phyloP scores from a whole-genome alignment of 1,140 invertebrate genomes.

The Araneus ventricosus region DNA sequence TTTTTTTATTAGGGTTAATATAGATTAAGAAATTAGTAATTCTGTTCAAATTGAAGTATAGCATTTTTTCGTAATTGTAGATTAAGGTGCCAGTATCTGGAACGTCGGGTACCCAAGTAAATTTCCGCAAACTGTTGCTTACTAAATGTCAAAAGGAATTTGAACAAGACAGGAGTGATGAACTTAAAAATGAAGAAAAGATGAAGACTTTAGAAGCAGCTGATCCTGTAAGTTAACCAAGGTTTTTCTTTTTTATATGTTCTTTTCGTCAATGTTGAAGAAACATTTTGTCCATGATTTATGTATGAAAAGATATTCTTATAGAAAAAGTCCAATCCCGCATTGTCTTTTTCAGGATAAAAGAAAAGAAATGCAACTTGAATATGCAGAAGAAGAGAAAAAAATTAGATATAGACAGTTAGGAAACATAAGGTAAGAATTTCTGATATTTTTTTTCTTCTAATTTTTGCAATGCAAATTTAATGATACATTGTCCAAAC shows the following conservation, averaged over 20 bases:
- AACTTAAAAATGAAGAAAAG: constrained; percentile 80
- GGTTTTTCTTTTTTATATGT: too few relatives aligned
- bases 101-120: constrained; percentile 77
- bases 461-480: too few relatives aligned
- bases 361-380: constrained; percentile 85
- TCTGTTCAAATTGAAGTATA: too few relatives aligned
- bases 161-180: constrained; percentile 85
- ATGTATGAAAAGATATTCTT: too few relatives aligned
- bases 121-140: constrained; percentile 90
- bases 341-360: constrained; percentile 80
- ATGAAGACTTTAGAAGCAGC: constrained; percentile 85
- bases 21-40: too few relatives aligned
- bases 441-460: background rate
- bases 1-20: too few relatives aligned
- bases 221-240: constrained; percentile 76
- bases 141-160: constrained; percentile 93
- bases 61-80: too few relatives aligned
- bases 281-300: too few relatives aligned
- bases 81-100: constrained; percentile 52
- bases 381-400: constrained; percentile 87
- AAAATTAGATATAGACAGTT: constrained; percentile 89
- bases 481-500: too few relatives aligned
- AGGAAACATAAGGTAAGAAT: constrained; percentile 88
- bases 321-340: too few relatives aligned
- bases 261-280: too few relatives aligned